Percentiles rank a stretch among this genome's conserved stretches.
Conservation (phyloP, 2,797 vertebrate species). For the Enteromius viviparus region DNA sequence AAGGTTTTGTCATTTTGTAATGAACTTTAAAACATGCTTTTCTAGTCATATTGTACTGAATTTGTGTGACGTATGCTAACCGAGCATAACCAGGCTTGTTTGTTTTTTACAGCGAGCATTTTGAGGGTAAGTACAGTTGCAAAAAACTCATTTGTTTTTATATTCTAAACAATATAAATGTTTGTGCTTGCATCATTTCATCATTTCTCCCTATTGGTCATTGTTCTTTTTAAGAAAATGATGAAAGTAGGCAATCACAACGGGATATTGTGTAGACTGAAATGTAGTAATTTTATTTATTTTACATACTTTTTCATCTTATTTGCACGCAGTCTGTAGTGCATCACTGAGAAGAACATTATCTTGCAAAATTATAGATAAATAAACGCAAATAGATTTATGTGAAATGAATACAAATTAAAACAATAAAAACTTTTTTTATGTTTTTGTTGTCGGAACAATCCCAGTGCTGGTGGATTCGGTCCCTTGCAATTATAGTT, state of each 20-base stretch:
- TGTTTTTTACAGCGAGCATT: constrained; percentile 82
- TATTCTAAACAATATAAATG: neutral
- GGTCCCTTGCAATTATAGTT: constrained; percentile 41
- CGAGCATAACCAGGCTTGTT: neutral
- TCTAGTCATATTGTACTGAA: neutral
- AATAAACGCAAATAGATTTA: neutral
- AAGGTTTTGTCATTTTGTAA: constrained; percentile 35
- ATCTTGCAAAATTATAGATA: neutral
- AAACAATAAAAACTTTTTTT: neutral
- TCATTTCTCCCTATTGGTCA: neutral
- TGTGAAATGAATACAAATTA: neutral
- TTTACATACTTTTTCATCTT: too few relatives aligned
- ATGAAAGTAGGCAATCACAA: neutral
- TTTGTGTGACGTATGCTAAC: neutral
- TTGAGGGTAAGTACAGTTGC: constrained; percentile 85
- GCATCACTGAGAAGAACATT: too few relatives aligned
- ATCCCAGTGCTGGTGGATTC: neutral
- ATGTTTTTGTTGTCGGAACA: neutral
- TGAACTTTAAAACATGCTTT: neutral
- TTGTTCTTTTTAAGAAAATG: neutral
- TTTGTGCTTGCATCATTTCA: neutral
- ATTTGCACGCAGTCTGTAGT: too few relatives aligned
- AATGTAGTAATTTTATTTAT: neutral
- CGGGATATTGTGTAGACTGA: neutral
- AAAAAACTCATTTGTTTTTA: neutral